phyloP scores from a whole-genome alignment of 2,888 invertebrate genomes.

The Coenonympha glycerion region DNA sequence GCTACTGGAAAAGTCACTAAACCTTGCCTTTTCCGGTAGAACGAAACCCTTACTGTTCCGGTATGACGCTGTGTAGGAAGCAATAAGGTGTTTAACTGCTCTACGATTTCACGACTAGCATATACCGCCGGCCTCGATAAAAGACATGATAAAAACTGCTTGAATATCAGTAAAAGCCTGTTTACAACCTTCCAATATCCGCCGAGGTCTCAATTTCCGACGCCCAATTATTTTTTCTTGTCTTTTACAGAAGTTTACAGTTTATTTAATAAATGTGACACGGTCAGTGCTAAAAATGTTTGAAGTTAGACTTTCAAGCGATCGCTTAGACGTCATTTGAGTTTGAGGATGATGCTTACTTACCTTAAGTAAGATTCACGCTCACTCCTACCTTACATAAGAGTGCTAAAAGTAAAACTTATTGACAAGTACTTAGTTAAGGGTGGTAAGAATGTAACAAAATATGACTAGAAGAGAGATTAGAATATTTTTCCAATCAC shows the following conservation, averaged over 20 bases:
- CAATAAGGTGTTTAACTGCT: not conserved
- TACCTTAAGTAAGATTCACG: too few relatives aligned
- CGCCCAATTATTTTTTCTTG: constrained; percentile 15
- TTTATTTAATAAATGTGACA: not conserved
- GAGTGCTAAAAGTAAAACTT: too few relatives aligned
- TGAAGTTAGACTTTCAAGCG: too few relatives aligned
- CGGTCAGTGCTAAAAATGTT: not conserved
- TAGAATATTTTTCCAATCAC: too few relatives aligned
- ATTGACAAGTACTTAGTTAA: too few relatives aligned
- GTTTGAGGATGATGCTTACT: too few relatives aligned
- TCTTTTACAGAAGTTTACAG: constrained; percentile 15
- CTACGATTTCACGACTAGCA: not conserved
- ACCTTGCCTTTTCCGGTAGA: too few relatives aligned
- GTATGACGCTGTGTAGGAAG: not conserved
- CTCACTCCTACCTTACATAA: too few relatives aligned
- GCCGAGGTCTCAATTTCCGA: constrained; percentile 22
- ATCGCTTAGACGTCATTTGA: too few relatives aligned
- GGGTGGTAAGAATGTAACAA: too few relatives aligned
- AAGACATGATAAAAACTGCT: constrained; percentile 12
- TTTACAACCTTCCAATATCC: constrained; percentile 20
- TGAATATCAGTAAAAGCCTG: constrained; percentile 16
- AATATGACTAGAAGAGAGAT: too few relatives aligned
- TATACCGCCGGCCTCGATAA: constrained; percentile 3
- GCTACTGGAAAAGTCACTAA: not conserved
- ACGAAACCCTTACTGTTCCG: not conserved